Evolutionary conservation across 2,113 vertebrate genomes (phyloP), one percentile per base, ranked within the genome.

Genomic region (Grammomys dolichurus): DNA sequence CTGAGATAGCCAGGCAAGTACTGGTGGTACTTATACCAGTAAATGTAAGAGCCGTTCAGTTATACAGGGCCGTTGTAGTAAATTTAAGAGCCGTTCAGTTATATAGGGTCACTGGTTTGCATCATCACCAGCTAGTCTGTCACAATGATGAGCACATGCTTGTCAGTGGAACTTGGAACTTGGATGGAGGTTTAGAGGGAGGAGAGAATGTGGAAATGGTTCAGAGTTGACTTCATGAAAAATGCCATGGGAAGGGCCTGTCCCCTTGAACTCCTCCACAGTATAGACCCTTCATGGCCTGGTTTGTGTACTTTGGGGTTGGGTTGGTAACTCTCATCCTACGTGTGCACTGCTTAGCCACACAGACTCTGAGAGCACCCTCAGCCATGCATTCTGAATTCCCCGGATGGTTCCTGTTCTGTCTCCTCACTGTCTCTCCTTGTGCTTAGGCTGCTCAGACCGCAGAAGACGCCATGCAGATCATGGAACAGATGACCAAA

Each of bases 401-500:
- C 10, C 9, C 92, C 58, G 2, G 0, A 16, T 0, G 20, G 67
- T 19, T 7, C 4, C 33, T 17, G 36, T n/a, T 7, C 46, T 0
- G 22, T 4, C 46, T 86, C 51, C 91, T 97, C 46, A 97, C 22
- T 0, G 2, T 60, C 40, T 84, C 81, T 80, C 96, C 81, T 96
- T 93, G 9, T 80, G 1, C 98, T 11, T 82, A 99, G 99, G 98
- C 98, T 67, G 95, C 98, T 91, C 98, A 99, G 96, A 97, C 98
- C 28, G 99, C 99, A 70, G 99, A 99, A 89, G 99, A 99, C 93
- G 97, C 98, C 85, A 96, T 97, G 33, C 99, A 99, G 96, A 98
- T 98, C 46, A 96, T 99, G 91, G 98, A 99, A 82, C 98, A 98
- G 97, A 98, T 99, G 97, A 99, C 98, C 94, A 98, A 98, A 95